phyloP scores from a whole-genome alignment of 2,113 vertebrate species.

The Oryctolagus cuniculus region DNA sequence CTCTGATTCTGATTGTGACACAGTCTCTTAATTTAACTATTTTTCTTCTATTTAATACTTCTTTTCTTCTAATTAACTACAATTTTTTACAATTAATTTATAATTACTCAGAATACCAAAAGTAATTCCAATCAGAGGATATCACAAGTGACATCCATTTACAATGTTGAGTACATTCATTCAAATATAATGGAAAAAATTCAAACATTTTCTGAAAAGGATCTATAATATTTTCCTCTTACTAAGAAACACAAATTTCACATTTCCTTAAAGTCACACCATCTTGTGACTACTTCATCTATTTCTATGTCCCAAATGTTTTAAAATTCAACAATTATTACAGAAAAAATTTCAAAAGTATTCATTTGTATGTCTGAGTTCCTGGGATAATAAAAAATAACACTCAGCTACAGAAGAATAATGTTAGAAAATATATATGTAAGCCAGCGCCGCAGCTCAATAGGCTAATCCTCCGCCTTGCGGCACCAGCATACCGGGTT shows the following conservation, averaged over 20 bases:
- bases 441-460: too few species aligned
- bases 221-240: neutral
- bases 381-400: neutral
- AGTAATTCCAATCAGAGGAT: neutral
- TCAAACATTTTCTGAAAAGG: neutral
- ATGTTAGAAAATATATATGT: neutral
- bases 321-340: constrained; percentile 24
- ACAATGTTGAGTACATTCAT: neutral
- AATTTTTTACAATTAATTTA: neutral
- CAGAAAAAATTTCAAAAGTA: neutral
- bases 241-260: neutral
- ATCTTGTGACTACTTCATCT: neutral
- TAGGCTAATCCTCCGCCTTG: too few species aligned
- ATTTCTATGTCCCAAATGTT: neutral
- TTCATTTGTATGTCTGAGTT: neutral
- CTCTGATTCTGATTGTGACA: neutral
- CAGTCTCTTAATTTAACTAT: neutral
- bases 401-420: neutral
- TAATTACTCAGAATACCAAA: neutral
- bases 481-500: too few species aligned
- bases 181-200: neutral
- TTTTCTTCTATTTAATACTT: neutral
- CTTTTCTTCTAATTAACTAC: too few species aligned
- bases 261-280: neutral
- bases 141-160: neutral